Percentiles rank a stretch among this genome's conserved stretches.
Evolutionary conservation across 2,797 vertebrate genomes (phyloP).

Genomic region (Simalia tracyae): DNA sequence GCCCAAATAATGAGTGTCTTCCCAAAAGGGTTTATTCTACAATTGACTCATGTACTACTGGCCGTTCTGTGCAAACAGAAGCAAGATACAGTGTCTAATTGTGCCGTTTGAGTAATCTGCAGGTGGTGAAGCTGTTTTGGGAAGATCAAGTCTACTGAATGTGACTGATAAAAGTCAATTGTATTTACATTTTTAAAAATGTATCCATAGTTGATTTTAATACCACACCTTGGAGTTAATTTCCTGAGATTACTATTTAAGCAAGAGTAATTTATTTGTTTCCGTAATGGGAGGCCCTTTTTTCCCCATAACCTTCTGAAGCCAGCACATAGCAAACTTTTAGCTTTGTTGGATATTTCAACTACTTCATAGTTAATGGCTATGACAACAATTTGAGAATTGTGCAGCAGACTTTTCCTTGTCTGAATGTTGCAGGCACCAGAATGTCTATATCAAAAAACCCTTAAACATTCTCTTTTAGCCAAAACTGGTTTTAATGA

Average conservation of each 20-base stretch:
- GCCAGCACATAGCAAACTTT: slow-evolving; percentile 60
- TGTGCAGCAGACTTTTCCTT: slow-evolving; percentile 71
- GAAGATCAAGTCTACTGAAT: slow-evolving; percentile 17
- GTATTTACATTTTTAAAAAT: slow-evolving; percentile 40
- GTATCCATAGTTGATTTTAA: slow-evolving; percentile 34
- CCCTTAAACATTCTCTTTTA: slow-evolving; percentile 68
- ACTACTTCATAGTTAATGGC: slow-evolving; percentile 73
- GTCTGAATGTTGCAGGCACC: slow-evolving; percentile 73
- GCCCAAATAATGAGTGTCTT: not conserved
- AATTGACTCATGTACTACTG: slow-evolving; percentile 25
- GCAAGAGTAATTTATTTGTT: slow-evolving; percentile 61
- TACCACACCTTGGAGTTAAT: slow-evolving; percentile 56
- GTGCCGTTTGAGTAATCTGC: slow-evolving; percentile 15
- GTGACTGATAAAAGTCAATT: slow-evolving; percentile 41
- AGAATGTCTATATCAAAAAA: slow-evolving; percentile 75
- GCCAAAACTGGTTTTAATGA: slow-evolving; percentile 71
- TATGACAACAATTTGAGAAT: slow-evolving; percentile 77
- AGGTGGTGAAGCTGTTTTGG: not conserved
- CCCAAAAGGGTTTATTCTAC: slow-evolving; percentile 41
- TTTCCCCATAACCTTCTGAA: slow-evolving; percentile 62
- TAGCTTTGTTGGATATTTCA: slow-evolving; percentile 66
- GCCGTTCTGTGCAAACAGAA: not conserved
- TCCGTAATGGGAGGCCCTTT: slow-evolving; percentile 62
- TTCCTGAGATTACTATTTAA: slow-evolving; percentile 55
- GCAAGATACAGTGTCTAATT: slow-evolving; percentile 43